Evolutionary conservation across 2,797 vertebrate genomes (phyloP), one percentile per base, ranked within the genome.

Genomic region (Sebastes paucispinis): DNA sequence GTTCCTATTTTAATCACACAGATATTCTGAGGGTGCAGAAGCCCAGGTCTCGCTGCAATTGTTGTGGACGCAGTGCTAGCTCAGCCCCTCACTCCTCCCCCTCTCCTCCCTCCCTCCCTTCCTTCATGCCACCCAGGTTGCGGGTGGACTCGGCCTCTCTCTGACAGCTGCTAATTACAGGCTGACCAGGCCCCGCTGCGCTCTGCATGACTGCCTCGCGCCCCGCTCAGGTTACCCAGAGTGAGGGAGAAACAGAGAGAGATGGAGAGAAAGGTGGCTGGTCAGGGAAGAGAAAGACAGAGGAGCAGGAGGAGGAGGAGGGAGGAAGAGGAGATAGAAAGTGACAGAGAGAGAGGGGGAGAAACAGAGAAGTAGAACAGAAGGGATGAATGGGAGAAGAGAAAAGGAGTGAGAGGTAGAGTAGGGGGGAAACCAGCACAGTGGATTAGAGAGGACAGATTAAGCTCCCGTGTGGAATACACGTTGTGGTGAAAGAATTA

Each of bases 141-240:
- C 86, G 93, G 94, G 93, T 92, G 87, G 92, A 94, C 88, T 95
- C 93, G 84, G 92, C 91, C 94, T 90, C 93, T 91, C 91, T 92
- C 92, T 95, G 94, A 94, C 96, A 96, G 95, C 95, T 96, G 96
- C 96, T 96, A 96, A 96, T 96, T 96, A 96, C 94, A 94, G 94
- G 93, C 95, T 95, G 95, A 94, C 94, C 95, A 95, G 94, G 93
- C 94, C 94, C 94, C 73, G 92, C 93, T 94, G 94, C 85, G 93
- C 95, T 95, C 93, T 94, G 95, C 96, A 96, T 96, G 95, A 95
- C 95, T 96, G 95, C 93, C 92, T 93, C 90, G 87, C 92, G 85
- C 90, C 91, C 93, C 85, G 89, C 94, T 96, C 95, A 93, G 94
- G 95, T 96, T 95, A 94, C 95, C 92, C 93, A 88, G 85, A 88